Conservation (phyloP, 2,797 vertebrate genomes). For the Psittacula echo region DNA sequence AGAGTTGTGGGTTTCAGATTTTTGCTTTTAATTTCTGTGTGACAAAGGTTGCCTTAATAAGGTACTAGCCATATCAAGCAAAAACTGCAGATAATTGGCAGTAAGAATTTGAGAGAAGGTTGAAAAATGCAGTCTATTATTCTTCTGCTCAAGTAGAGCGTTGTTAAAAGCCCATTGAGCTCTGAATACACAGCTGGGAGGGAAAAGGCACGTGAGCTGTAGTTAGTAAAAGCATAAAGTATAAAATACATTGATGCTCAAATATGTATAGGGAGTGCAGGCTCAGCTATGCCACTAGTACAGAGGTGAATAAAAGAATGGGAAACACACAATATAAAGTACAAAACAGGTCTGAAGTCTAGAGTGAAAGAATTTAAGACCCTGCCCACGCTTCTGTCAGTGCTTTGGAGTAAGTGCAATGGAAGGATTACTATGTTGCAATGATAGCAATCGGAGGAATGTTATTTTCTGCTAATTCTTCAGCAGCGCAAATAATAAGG, state of each 20-base stretch:
- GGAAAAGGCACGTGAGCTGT: not conserved
- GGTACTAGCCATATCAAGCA: not conserved
- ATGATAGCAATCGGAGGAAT: not conserved
- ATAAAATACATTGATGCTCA: not conserved
- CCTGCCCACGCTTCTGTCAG: not conserved
- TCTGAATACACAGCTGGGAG: not conserved
- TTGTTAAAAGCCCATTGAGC: not conserved
- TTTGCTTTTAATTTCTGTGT: not conserved
- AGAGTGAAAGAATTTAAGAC: not conserved
- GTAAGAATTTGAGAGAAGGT: not conserved
- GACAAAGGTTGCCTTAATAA: not conserved
- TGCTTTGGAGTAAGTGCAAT: not conserved
- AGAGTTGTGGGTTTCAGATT: not conserved
- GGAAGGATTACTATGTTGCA: not conserved
- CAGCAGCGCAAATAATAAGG: not conserved
- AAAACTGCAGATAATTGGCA: not conserved
- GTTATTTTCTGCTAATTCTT: constrained; percentile 6
- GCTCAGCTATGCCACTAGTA: not conserved
- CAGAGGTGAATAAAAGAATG: not conserved
- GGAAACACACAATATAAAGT: not conserved
- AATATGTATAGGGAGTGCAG: not conserved
- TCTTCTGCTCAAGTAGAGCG: not conserved
- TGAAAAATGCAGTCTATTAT: not conserved
- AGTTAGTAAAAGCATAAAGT: not conserved
- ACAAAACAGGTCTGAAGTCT: not conserved